Percentiles rank a stretch among this genome's conserved stretches.
Evolutionary conservation across 1,140 invertebrate genomes (phyloP).

Genomic region (Drosophila serrata): DNA sequence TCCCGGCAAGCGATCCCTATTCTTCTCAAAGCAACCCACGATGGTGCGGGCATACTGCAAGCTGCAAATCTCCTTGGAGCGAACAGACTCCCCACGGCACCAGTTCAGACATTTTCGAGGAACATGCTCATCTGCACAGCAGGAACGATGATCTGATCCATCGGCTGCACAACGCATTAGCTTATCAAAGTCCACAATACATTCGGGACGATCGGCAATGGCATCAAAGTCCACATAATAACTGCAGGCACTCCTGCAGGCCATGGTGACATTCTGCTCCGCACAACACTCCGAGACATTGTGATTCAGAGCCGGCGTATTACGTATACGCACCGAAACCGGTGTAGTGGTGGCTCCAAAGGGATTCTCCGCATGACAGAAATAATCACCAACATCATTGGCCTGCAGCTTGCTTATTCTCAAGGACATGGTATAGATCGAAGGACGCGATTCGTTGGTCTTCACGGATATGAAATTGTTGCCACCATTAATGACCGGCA

Average conservation of each 20-base stretch:
- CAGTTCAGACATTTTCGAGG: conserved; percentile 91
- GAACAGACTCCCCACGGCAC: conserved; percentile 88
- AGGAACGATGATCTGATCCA: conserved; percentile 91
- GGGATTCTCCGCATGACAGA: conserved; percentile 92
- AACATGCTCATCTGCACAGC: conserved; percentile 91
- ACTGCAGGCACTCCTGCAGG: conserved; percentile 92
- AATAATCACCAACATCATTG: conserved; percentile 91
- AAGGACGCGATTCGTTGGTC: conserved; percentile 79
- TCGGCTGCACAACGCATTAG: conserved; percentile 94
- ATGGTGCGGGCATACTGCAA: conserved; percentile 91
- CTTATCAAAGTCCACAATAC: conserved; percentile 93
- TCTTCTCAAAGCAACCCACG: conserved; percentile 92
- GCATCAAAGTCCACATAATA: conserved; percentile 93
- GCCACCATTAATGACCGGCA: conserved; percentile 91
- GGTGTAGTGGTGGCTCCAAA: conserved; percentile 90
- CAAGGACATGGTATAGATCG: conserved; percentile 90
- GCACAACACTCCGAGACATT: conserved; percentile 92
- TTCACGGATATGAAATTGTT: conserved; percentile 89
- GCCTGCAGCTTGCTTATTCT: conserved; percentile 90
- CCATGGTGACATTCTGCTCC: conserved; percentile 90
- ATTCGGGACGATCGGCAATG: conserved; percentile 91
- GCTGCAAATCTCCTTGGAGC: conserved; percentile 89
- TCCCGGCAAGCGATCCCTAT: conserved; percentile 91
- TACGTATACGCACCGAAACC: conserved; percentile 90
- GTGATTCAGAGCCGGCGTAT: conserved; percentile 86